Evolutionary conservation across 2,888 invertebrate species (phyloP).

Genomic region (Napeogenes sylphis): DNA sequence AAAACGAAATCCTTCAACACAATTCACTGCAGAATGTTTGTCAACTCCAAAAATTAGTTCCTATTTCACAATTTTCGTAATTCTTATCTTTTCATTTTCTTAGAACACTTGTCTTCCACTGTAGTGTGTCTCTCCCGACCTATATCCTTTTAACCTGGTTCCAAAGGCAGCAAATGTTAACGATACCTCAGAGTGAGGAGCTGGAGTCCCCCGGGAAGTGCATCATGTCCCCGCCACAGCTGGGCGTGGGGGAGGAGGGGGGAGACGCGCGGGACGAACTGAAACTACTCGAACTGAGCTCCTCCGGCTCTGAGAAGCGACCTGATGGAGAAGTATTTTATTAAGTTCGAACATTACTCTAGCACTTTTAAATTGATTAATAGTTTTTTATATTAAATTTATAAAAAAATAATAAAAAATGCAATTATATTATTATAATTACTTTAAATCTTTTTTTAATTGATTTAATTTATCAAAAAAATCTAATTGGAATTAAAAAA

Average conservation of each 20-base stretch:
- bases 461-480: too few species aligned
- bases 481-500: too few species aligned
- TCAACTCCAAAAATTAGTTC: not conserved
- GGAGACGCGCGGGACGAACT: constrained; percentile 89
- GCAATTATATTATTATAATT: too few species aligned
- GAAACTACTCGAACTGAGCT: constrained; percentile 90
- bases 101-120: not conserved
- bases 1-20: not conserved
- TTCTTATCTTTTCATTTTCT: not conserved
- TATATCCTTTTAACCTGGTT: constrained; percentile 15
- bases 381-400: not conserved
- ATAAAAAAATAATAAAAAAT: too few species aligned
- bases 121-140: not conserved
- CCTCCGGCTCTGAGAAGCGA: constrained; percentile 83
- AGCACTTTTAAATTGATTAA: constrained; percentile 35
- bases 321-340: constrained; percentile 35
- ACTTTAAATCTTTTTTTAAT: too few species aligned
- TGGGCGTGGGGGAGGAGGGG: constrained; percentile 84
- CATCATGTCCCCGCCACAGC: constrained; percentile 85
- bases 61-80: not conserved
- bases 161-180: constrained; percentile 31
- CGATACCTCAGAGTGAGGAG: constrained; percentile 62
- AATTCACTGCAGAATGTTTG: not conserved
- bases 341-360: constrained; percentile 32
- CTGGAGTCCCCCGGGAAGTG: constrained; percentile 89